Conservation (phyloP, 2,888 invertebrate species). For the Xestoiulus laeticollis region DNA sequence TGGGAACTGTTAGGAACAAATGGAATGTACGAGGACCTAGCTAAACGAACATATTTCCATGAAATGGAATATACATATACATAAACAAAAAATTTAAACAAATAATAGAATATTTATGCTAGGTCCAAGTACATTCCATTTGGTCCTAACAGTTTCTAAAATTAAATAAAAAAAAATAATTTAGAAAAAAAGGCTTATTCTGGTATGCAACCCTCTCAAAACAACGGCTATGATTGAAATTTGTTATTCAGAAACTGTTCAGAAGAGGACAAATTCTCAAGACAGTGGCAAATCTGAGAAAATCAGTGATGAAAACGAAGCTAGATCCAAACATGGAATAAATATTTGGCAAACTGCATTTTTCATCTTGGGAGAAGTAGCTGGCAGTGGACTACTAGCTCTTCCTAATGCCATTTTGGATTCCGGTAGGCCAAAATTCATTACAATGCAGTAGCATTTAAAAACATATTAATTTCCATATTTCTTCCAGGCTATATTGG, state of each 20-base stretch:
- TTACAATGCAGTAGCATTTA: not conserved
- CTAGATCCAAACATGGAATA: not conserved
- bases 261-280: conserved; percentile 15
- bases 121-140: too few species aligned
- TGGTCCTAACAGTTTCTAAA: too few species aligned
- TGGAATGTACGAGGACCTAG: too few species aligned
- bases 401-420: conserved; percentile 73
- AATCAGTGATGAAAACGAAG: not conserved
- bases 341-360: conserved; percentile 59
- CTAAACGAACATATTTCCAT: too few species aligned
- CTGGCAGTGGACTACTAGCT: conserved; percentile 76
- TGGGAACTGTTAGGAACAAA: too few species aligned
- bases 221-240: not conserved
- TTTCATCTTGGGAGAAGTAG: conserved; percentile 76
- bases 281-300: not conserved
- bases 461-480: conserved; percentile 57
- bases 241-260: not conserved
- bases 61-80: too few species aligned
- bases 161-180: too few species aligned
- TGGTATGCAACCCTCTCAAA: too few species aligned
- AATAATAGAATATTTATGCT: too few species aligned
- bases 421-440: conserved; percentile 68
- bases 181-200: too few species aligned
- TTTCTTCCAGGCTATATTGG: conserved; percentile 69
- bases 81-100: too few species aligned